These are phyloP conservation scores for Drosophila pegasa DNA, from an alignment of 2,888 invertebrate species.

Conservation along the genomic window DNA sequence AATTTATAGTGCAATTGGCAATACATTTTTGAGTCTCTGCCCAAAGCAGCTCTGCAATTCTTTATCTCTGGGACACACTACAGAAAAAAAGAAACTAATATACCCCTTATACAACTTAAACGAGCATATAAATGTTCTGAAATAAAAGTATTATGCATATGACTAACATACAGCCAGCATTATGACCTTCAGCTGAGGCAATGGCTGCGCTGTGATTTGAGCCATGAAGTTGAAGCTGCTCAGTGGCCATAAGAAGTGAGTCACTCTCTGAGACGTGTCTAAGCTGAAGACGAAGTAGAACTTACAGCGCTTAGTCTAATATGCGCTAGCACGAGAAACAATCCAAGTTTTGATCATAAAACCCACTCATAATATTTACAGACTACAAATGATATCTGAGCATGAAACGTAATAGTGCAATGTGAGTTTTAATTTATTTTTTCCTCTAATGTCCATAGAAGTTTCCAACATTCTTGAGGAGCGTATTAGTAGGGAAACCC, in stretches of 20 bases:
- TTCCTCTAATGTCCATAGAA: background rate
- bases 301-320: background rate
- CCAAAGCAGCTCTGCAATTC: too few species aligned
- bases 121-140: background rate
- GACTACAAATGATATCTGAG: slow-evolving; percentile 7
- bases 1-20: too few species aligned
- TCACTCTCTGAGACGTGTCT: background rate
- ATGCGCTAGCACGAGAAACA: background rate
- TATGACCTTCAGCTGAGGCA: background rate
- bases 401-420: slow-evolving; percentile 15
- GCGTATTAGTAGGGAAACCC: slow-evolving; percentile 20
- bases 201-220: slow-evolving; percentile 1
- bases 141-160: background rate
- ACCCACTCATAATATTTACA: slow-evolving; percentile 9
- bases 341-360: background rate
- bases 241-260: background rate
- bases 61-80: too few species aligned
- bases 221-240: background rate
- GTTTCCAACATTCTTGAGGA: background rate
- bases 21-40: too few species aligned
- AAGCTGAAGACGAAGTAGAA: background rate
- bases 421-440: background rate
- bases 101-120: too few species aligned
- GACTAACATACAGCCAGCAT: background rate
- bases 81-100: too few species aligned